phyloP scores from a whole-genome alignment of 1,140 invertebrate species.

The Phymastichus coffea region DNA sequence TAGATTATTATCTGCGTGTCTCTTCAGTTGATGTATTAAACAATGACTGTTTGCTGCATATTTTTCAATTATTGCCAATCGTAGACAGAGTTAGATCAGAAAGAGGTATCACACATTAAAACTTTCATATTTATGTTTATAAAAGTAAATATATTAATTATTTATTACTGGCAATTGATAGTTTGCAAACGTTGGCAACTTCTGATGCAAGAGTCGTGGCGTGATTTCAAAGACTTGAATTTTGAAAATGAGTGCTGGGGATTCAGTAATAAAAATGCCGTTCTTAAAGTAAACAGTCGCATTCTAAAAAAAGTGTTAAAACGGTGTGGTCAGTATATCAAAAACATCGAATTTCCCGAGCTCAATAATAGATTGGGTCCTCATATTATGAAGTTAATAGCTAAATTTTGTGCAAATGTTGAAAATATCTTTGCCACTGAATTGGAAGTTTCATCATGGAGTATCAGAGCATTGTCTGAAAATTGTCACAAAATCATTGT shows the following conservation, averaged over 20 bases:
- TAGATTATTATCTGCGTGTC: background rate
- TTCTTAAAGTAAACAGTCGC: background rate
- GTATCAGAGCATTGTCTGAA: background rate
- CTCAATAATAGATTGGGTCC: background rate
- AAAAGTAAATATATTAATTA: too few species aligned
- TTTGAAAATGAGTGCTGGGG: slow-evolving; percentile 8
- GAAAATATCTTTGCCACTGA: background rate
- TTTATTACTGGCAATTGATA: too few species aligned
- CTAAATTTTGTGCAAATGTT: slow-evolving; percentile 9
- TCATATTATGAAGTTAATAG: background rate
- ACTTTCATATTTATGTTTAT: background rate
- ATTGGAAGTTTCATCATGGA: background rate
- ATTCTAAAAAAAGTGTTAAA: slow-evolving; percentile 1
- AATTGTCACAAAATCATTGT: background rate
- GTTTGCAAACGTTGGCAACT: slow-evolving; percentile 11
- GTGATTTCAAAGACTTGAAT: background rate
- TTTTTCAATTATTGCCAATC: slow-evolving; percentile 15
- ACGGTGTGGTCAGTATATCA: background rate
- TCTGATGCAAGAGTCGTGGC: slow-evolving; percentile 3
- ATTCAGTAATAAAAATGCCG: background rate
- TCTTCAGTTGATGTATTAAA: slow-evolving; percentile 4
- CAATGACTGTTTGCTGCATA: slow-evolving; percentile 10
- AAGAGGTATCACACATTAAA: background rate
- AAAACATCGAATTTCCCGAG: background rate
- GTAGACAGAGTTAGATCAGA: slow-evolving; percentile 10